Evolutionary conservation across 2,888 invertebrate species (phyloP).

Genomic region (Rhyacophila evoluta): DNA sequence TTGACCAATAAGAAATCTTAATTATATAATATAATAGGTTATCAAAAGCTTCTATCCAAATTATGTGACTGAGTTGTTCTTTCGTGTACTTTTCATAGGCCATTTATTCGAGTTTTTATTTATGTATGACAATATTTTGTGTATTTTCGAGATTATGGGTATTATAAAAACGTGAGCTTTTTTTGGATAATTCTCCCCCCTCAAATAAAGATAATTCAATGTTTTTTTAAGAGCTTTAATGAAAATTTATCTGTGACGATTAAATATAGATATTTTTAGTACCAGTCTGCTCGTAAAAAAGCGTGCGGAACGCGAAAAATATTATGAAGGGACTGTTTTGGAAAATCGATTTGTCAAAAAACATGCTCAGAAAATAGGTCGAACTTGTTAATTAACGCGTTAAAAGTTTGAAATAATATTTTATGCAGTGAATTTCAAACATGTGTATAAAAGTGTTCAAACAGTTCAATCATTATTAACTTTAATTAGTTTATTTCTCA

Average conservation of each 20-base stretch:
- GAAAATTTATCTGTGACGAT: conserved; percentile 7
- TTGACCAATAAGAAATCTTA: too few relatives aligned
- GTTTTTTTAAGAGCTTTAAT: conserved; percentile 22
- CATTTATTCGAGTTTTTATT: neutral
- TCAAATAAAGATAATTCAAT: conserved; percentile 17
- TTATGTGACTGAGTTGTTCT: neutral
- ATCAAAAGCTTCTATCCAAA: neutral
- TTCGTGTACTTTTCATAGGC: neutral
- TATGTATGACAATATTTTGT: conserved; percentile 3
- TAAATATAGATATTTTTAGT: neutral
- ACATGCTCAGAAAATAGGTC: neutral
- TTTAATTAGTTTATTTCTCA: too few relatives aligned
- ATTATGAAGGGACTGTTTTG: neutral
- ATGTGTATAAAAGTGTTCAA: too few relatives aligned
- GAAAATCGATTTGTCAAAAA: neutral
- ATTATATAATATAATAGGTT: too few relatives aligned
- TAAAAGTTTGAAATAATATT: neutral
- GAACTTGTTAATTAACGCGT: neutral
- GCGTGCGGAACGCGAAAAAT: neutral
- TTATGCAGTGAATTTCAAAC: too few relatives aligned
- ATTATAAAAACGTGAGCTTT: conserved; percentile 5
- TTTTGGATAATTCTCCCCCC: neutral
- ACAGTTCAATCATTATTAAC: too few relatives aligned
- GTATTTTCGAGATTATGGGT: conserved; percentile 6
- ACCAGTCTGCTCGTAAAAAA: neutral